Conservation (phyloP, 2,113 vertebrate species). For the Amphiprion percula region DNA sequence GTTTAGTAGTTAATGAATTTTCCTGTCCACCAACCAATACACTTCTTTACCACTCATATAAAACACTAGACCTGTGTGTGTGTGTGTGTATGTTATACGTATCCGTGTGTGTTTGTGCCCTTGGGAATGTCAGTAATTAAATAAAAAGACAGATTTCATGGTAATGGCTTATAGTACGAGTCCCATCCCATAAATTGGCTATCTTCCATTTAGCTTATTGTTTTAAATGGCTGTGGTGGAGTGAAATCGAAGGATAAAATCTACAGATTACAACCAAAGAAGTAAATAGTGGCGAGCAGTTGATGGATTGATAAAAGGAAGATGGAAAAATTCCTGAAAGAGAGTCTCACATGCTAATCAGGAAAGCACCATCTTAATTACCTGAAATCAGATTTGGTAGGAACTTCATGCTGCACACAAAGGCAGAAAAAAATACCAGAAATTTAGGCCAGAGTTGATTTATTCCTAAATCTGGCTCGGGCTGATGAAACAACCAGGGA, state of each 20-base stretch:
- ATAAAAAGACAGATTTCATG: constrained; percentile 56
- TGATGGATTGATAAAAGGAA: constrained; percentile 7
- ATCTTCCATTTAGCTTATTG: constrained; percentile 37
- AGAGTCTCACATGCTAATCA: background rate
- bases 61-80: constrained; percentile 16
- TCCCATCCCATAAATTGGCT: constrained; percentile 33
- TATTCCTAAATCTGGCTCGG: constrained; percentile 1
- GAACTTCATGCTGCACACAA: background rate
- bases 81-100: background rate
- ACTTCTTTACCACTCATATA: constrained; percentile 32
- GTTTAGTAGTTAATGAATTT: constrained; percentile 52
- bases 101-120: constrained; percentile 19
- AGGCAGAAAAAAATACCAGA: background rate
- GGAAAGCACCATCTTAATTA: background rate
- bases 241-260: constrained; percentile 7
- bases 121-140: constrained; percentile 54
- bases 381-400: background rate
- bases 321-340: background rate
- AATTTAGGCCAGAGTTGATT: constrained; percentile 6
- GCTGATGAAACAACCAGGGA: background rate
- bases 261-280: constrained; percentile 2
- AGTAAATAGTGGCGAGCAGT: background rate
- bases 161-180: constrained; percentile 51
- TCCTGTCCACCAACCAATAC: constrained; percentile 13
- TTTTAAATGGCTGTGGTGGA: constrained; percentile 31